Evolutionary conservation across 2,797 vertebrate species (phyloP), one percentile per base, ranked within the genome.

Genomic region (Danio kyathit): DNA sequence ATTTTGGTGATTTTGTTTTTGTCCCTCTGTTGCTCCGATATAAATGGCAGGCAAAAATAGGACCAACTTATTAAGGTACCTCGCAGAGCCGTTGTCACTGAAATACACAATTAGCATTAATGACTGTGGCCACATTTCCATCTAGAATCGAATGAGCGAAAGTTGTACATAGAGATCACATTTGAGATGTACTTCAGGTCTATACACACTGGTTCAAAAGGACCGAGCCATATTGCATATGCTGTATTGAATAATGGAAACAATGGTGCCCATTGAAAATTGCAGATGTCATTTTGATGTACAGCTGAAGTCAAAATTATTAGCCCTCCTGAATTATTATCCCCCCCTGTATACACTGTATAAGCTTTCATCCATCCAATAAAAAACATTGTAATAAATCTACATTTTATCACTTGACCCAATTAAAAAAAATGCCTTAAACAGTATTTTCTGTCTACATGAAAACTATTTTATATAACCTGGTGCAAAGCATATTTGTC

Each of bases 11-110:
- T 56, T n/a, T n/a, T 52, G 57, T 79, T 72, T 29, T 71, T 54
- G 17, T 54, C 38, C 59, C 17, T 44, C 38, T 10, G 5, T 70
- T 61, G 16, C 38, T 51, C 38, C 3, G 1, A 38, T 64, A 43
- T 54, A 73, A 65, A 73, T 65, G 69, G 11, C 19, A 54, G 49
- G 17, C 19, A 46, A 80, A 80, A 80, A 73, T 46, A 64, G 73
- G 49, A 40, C 17, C 13, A 63, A 52, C 46, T 41, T 79, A 48
- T 79, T 83, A 64, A 48, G 52, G 41, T 57, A 75, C 14, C 59
- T 60, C 1, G 43, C 57, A n/a, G 38, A 79, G 48, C 2, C 17
- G 44, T 52, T 51, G 9, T 67, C 29, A 79, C 14, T 40, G 16
- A 41, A 67, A 49, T 72, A 74, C 38, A 19, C 38, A 59, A 60